A percentile compares a stretch with the other conserved stretches of the same genome.
phyloP scores from a whole-genome alignment of 2,113 vertebrate genomes.

The Chauna torquata region DNA sequence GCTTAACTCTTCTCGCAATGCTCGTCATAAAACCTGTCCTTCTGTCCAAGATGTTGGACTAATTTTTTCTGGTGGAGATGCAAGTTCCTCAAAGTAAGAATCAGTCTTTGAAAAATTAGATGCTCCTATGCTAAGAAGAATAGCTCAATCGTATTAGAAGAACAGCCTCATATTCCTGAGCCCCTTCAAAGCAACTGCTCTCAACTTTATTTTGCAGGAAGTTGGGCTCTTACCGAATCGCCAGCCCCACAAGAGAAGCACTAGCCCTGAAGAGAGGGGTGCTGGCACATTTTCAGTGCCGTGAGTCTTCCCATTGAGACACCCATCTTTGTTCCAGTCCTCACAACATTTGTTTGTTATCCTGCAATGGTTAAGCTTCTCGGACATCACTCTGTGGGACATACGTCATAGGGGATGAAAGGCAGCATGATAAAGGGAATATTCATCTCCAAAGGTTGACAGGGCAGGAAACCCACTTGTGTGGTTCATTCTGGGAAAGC shows the following conservation, averaged over 20 bases:
- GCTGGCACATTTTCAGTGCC: neutral
- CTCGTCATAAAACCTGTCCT: neutral
- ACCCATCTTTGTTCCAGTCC: neutral
- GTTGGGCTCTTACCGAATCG: neutral
- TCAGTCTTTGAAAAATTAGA: neutral
- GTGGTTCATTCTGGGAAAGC: neutral
- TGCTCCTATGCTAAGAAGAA: neutral
- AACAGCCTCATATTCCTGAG: accelerated
- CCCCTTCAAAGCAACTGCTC: neutral
- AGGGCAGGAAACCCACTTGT: neutral
- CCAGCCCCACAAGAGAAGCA: neutral
- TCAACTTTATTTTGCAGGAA: neutral
- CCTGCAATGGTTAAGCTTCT: neutral
- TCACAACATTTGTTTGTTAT: neutral
- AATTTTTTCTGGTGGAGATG: neutral
- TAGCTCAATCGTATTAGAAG: accelerated
- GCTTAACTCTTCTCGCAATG: neutral
- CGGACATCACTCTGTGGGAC: neutral
- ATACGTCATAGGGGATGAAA: neutral
- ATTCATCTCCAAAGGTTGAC: neutral
- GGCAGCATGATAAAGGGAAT: neutral
- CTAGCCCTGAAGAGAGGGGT: no score
- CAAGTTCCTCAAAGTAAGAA: neutral
- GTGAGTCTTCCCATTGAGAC: neutral
- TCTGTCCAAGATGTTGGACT: neutral